Evolutionary conservation across 2,113 vertebrate species (phyloP).

Genomic region (Typhlomys cinereus): DNA sequence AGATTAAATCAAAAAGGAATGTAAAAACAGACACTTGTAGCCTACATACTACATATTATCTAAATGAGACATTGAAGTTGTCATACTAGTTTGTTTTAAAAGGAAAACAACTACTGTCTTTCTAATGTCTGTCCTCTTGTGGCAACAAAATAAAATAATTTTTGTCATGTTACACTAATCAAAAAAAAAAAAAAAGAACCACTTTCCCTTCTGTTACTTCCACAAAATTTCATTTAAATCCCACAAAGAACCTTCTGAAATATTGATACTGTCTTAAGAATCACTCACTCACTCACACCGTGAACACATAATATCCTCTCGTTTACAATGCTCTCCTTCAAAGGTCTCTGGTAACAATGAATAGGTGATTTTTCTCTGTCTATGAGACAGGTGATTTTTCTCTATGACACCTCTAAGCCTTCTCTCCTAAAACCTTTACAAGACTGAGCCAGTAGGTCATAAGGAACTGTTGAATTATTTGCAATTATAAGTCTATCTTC

Average conservation of each 20-base stretch:
- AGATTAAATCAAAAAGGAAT: neutral
- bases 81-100: neutral
- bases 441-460: too few species aligned
- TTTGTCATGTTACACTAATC: neutral
- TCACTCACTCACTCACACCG: neutral
- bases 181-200: neutral
- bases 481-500: too few species aligned
- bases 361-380: too few species aligned
- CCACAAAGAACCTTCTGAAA: neutral
- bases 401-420: too few species aligned
- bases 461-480: too few species aligned
- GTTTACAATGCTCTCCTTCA: too few species aligned
- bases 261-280: neutral
- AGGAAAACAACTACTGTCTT: neutral
- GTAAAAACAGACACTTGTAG: neutral
- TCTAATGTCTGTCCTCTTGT: neutral
- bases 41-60: neutral
- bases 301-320: too few species aligned
- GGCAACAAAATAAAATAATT: neutral
- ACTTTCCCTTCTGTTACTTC: neutral
- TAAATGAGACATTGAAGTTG: neutral
- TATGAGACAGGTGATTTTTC: too few species aligned
- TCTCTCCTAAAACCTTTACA: too few species aligned
- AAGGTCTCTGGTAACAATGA: too few species aligned
- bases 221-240: neutral